Evolutionary conservation across 2,888 invertebrate genomes (phyloP).

Genomic region (Palloptera scutellata): DNA sequence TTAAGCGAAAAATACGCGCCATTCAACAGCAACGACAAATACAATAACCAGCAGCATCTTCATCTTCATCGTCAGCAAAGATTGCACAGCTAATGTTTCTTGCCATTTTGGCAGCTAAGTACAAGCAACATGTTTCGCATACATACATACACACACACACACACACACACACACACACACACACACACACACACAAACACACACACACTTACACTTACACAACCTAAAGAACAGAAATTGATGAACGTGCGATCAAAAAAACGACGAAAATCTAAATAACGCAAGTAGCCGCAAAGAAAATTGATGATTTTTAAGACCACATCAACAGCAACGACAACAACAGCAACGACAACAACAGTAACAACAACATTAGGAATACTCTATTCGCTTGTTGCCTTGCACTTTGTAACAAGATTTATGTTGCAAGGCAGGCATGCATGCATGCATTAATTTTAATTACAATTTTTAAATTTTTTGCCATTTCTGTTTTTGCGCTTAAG

Average conservation of each 20-base stretch:
- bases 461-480: slow-evolving; percentile 31
- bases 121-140: too few species aligned
- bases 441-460: slow-evolving; percentile 46
- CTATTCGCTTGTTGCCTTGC: slow-evolving; percentile 23
- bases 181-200: too few species aligned
- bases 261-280: background rate
- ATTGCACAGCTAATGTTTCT: too few species aligned
- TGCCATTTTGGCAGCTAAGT: too few species aligned
- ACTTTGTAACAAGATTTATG: slow-evolving; percentile 51
- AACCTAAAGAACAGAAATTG: background rate
- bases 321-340: background rate
- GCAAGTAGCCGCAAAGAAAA: slow-evolving; percentile 9
- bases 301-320: slow-evolving; percentile 14
- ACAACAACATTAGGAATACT: slow-evolving; percentile 23
- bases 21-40: too few species aligned
- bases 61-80: too few species aligned
- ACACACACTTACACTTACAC: too few species aligned
- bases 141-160: background rate
- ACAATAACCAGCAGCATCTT: too few species aligned
- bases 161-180: background rate
- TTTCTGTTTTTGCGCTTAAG: background rate
- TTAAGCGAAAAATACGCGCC: too few species aligned
- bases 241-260: background rate
- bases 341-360: slow-evolving; percentile 17
- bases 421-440: slow-evolving; percentile 47